phyloP scores from a whole-genome alignment of 2,888 invertebrate species.

The Cryptophagus acutangulus region DNA sequence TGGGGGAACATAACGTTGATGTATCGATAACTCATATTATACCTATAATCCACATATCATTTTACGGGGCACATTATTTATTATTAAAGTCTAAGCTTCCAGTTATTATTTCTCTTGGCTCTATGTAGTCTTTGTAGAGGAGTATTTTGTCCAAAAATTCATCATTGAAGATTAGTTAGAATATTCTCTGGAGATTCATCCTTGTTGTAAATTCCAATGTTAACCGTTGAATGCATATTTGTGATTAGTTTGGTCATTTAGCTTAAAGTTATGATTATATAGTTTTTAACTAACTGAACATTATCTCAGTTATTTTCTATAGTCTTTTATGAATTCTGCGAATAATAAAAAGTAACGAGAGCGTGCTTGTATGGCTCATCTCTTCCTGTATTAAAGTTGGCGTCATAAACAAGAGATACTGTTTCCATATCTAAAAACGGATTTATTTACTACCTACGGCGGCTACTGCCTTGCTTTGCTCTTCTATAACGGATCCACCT shows the following conservation, averaged over 20 bases:
- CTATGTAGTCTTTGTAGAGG: too few species aligned
- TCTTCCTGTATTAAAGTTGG: conserved; percentile 41
- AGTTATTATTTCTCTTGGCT: too few species aligned
- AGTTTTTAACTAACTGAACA: conserved; percentile 31
- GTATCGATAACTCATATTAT: too few species aligned
- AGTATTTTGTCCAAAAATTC: too few species aligned
- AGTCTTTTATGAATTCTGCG: conserved; percentile 41
- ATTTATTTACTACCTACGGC: conserved; percentile 37
- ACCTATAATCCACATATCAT: too few species aligned
- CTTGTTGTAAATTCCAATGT: too few species aligned
- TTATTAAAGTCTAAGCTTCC: too few species aligned
- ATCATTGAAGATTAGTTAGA: too few species aligned
- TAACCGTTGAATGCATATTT: too few species aligned
- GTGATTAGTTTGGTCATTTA: conserved; percentile 6
- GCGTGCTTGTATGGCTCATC: conserved; percentile 39
- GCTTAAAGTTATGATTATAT: conserved; percentile 37
- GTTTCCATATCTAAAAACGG: conserved; percentile 45
- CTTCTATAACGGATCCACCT: conserved; percentile 34
- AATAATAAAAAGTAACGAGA: conserved; percentile 48
- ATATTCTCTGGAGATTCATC: too few species aligned
- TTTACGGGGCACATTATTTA: too few species aligned
- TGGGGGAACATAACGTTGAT: too few species aligned
- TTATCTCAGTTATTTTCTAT: conserved; percentile 37
- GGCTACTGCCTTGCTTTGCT: conserved; percentile 22
- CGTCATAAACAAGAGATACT: conserved; percentile 43